Evolutionary conservation across 1,140 invertebrate species (phyloP).

Genomic region (Drosophila baimaii): DNA sequence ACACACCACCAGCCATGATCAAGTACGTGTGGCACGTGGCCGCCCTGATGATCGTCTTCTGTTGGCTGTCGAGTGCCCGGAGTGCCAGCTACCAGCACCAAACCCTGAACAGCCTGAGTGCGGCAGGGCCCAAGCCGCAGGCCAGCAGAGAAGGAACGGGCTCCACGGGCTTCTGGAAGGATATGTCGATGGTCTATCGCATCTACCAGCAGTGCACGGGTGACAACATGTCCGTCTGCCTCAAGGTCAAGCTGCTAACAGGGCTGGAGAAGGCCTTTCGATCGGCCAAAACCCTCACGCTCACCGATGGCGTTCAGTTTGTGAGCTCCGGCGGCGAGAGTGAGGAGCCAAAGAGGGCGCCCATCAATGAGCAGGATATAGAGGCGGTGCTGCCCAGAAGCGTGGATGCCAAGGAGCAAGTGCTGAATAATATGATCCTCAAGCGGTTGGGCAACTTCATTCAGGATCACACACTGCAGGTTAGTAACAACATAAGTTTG

Average conservation of each 20-base stretch:
- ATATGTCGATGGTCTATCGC: slow-evolving; percentile 75
- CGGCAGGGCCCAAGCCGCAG: slow-evolving; percentile 23
- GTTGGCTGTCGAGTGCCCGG: slow-evolving; percentile 69
- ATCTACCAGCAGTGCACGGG: slow-evolving; percentile 91
- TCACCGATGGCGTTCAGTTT: slow-evolving; percentile 90
- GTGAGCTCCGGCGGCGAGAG: slow-evolving; percentile 80
- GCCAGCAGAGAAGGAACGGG: slow-evolving; percentile 7
- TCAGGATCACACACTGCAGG: slow-evolving; percentile 90
- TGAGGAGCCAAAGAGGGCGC: slow-evolving; percentile 48
- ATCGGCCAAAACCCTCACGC: slow-evolving; percentile 86
- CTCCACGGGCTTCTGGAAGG: slow-evolving; percentile 70
- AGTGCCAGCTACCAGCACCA: slow-evolving; percentile 70
- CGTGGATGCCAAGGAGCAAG: slow-evolving; percentile 89
- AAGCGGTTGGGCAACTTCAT: slow-evolving; percentile 90
- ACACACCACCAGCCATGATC: slow-evolving; percentile 68
- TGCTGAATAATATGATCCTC: slow-evolving; percentile 89
- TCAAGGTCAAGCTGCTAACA: slow-evolving; percentile 90
- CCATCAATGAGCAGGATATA: slow-evolving; percentile 86
- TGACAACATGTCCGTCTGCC: slow-evolving; percentile 88
- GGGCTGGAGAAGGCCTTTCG: slow-evolving; percentile 89
- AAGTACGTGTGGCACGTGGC: slow-evolving; percentile 80
- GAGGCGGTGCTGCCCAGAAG: slow-evolving; percentile 89
- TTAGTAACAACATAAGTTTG: slow-evolving; percentile 78
- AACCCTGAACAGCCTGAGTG: slow-evolving; percentile 54
- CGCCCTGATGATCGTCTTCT: slow-evolving; percentile 74